phyloP scores from a whole-genome alignment of 2,888 invertebrate species.

The Agrochola circellaris region DNA sequence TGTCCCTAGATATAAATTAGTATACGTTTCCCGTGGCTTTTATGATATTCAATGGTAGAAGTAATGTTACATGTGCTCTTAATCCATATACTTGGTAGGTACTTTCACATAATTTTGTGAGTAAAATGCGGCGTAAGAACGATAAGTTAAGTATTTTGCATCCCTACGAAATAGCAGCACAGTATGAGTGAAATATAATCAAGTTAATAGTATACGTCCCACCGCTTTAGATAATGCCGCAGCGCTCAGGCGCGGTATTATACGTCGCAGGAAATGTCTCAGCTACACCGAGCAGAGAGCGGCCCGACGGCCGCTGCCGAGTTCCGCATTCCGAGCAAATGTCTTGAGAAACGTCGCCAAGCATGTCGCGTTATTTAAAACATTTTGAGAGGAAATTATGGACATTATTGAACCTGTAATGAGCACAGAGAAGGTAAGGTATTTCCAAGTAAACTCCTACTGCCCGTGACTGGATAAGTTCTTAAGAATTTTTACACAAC shows the following conservation, averaged over 20 bases:
- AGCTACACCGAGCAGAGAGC: slow-evolving; percentile 10
- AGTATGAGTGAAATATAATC: slow-evolving; percentile 48
- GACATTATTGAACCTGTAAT: not conserved
- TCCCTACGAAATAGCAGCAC: slow-evolving; percentile 19
- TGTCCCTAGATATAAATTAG: not conserved
- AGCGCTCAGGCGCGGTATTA: slow-evolving; percentile 41
- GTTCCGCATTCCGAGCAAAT: slow-evolving; percentile 38
- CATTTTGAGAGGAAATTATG: slow-evolving; percentile 26
- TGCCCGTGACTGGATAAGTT: not conserved
- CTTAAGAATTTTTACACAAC: not conserved
- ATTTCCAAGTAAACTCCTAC: not conserved
- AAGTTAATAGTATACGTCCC: slow-evolving; percentile 56
- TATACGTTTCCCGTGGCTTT: not conserved
- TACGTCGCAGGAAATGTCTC: slow-evolving; percentile 27
- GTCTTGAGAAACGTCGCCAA: slow-evolving; percentile 20
- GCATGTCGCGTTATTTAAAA: slow-evolving; percentile 34
- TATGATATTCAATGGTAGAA: not conserved
- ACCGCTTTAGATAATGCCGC: slow-evolving; percentile 52
- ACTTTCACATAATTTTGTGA: not conserved
- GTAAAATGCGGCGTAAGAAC: not conserved
- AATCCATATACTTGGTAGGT: too few species aligned
- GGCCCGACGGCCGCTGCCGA: not conserved
- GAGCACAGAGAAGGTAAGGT: not conserved
- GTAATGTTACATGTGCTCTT: too few species aligned
- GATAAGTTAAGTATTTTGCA: slow-evolving; percentile 20